Evolutionary conservation across 2,888 invertebrate species (phyloP).

Genomic region (Erannis defoliaria): DNA sequence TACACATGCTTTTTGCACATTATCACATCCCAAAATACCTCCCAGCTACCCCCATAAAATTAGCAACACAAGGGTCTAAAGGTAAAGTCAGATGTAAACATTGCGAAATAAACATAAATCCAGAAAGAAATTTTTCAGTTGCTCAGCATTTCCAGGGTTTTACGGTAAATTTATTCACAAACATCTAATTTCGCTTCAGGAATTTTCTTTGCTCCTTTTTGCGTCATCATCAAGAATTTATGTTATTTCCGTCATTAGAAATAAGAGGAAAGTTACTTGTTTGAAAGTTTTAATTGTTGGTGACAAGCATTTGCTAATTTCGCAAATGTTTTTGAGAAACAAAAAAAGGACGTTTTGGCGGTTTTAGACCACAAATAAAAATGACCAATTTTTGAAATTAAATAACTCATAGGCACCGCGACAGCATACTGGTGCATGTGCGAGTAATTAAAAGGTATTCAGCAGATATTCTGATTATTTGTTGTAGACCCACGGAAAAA

Average conservation of each 20-base stretch:
- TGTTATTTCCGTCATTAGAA: slow-evolving; percentile 24
- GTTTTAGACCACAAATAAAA: no score
- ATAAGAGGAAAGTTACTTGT: neutral
- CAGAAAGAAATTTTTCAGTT: slow-evolving; percentile 36
- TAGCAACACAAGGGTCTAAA: slow-evolving; percentile 38
- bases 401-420: no score
- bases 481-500: no score
- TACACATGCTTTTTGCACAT: slow-evolving; percentile 29
- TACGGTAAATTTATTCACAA: slow-evolving; percentile 45
- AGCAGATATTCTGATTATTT: no score
- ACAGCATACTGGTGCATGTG: no score
- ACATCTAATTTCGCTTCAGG: slow-evolving; percentile 38
- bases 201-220: slow-evolving; percentile 30
- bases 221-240: slow-evolving; percentile 24
- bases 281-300: no score
- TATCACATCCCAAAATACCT: slow-evolving; percentile 22
- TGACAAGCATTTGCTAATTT: no score
- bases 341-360: no score
- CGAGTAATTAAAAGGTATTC: no score
- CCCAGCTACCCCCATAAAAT: slow-evolving; percentile 36
- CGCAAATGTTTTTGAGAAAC: no score
- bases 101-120: slow-evolving; percentile 44
- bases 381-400: no score
- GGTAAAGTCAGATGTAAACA: slow-evolving; percentile 40
- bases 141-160: slow-evolving; percentile 38